Percentiles rank a stretch among this genome's conserved stretches.
These are phyloP conservation scores for Chlorops oryzae DNA, from an alignment of 1,140 invertebrate genomes.

Conservation along the genomic window DNA sequence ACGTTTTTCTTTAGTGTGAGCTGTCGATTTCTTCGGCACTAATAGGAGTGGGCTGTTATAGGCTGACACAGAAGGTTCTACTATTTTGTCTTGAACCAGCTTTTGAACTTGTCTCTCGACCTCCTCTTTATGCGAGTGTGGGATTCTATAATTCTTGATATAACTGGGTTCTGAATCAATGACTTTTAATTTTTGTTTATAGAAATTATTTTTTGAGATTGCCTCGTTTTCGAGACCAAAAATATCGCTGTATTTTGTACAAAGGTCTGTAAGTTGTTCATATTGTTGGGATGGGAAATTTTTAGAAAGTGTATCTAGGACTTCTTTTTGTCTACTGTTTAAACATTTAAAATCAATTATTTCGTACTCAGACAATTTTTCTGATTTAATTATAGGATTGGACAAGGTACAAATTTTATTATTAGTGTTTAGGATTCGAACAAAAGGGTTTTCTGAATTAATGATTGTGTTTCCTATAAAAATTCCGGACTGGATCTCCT, in stretches of 20 bases:
- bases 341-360: neutral
- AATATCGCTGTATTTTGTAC: neutral
- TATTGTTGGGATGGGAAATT: neutral
- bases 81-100: neutral
- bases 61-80: no score
- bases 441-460: neutral
- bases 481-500: neutral
- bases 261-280: neutral
- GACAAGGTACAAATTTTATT: neutral
- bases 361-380: neutral
- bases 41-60: no score
- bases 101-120: neutral
- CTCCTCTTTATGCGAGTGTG: neutral
- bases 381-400: neutral
- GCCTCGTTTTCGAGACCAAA: conserved; percentile 1
- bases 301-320: neutral
- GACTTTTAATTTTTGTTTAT: no score
- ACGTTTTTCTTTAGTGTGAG: neutral
- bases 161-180: neutral
- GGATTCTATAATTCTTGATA: neutral
- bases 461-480: no score
- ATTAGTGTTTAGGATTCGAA: neutral
- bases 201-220: conserved; percentile 1
- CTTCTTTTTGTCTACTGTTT: neutral
- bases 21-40: no score